phyloP scores from a whole-genome alignment of 2,113 vertebrate species.

The Podarcis raffonei region DNA sequence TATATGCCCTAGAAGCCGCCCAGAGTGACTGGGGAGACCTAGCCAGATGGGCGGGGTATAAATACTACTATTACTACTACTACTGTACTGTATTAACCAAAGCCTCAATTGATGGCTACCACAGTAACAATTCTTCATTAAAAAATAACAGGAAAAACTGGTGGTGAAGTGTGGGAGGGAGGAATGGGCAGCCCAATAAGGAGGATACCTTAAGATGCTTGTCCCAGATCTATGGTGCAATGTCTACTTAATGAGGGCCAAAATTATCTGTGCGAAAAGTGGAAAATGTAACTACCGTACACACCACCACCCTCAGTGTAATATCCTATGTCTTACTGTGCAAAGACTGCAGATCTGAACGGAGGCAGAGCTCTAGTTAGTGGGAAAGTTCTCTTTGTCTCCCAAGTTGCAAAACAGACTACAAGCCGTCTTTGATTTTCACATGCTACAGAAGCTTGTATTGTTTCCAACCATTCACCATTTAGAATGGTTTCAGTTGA shows the following conservation, averaged over 20 bases:
- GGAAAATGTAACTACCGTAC: neutral
- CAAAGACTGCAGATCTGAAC: neutral
- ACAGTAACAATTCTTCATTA: no score
- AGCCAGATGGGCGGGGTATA: no score
- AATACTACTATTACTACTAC: no score
- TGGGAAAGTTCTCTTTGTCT: slow-evolving; percentile 53
- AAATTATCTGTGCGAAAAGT: neutral
- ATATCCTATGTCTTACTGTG: neutral
- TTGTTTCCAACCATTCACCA: slow-evolving; percentile 8
- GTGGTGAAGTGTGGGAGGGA: neutral
- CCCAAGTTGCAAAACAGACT: slow-evolving; percentile 55
- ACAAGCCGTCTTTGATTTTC: slow-evolving; percentile 53
- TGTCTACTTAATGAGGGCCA: neutral
- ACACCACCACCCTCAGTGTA: no score
- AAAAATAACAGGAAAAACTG: no score
- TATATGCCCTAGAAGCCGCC: no score
- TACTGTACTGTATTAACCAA: no score
- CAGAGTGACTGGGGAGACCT: no score
- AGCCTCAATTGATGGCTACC: no score
- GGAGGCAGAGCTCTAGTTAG: slow-evolving; percentile 25
- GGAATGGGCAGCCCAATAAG: neutral
- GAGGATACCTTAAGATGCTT: no score
- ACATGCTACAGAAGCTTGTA: slow-evolving; percentile 44
- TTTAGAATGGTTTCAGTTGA: neutral
- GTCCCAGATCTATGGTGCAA: neutral